phyloP scores from a whole-genome alignment of 2,797 vertebrate species.

The Agapornis canus region DNA sequence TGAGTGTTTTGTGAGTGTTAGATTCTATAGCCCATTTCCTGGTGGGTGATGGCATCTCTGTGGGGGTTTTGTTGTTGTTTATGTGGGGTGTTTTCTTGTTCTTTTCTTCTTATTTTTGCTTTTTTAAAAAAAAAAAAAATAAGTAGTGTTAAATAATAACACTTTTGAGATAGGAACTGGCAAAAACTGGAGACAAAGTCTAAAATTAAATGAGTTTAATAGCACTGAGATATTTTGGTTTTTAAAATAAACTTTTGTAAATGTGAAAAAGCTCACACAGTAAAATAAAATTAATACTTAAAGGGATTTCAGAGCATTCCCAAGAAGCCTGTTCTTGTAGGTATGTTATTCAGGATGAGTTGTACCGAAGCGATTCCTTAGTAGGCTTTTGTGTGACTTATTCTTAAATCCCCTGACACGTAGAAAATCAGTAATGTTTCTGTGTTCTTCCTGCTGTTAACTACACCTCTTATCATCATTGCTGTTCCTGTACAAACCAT shows the following conservation, averaged over 20 bases:
- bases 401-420: neutral
- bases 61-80: neutral
- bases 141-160: neutral
- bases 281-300: neutral
- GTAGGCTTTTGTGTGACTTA: neutral
- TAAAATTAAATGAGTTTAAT: neutral
- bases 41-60: neutral
- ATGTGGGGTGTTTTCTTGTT: neutral
- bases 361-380: neutral
- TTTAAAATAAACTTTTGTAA: neutral
- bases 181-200: neutral
- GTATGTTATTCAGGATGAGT: neutral
- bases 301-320: neutral
- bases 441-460: neutral
- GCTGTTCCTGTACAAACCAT: neutral
- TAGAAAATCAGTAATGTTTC: neutral
- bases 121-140: neutral
- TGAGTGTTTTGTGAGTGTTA: neutral
- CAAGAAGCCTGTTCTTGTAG: neutral
- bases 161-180: neutral
- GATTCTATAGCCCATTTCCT: neutral
- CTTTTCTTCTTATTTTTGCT: rapidly evolving
- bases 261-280: neutral
- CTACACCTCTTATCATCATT: neutral
- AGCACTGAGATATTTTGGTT: neutral